These are phyloP conservation scores for Megatriorchis doriae DNA, from an alignment of 2,113 vertebrate species.

Conservation along the genomic window DNA sequence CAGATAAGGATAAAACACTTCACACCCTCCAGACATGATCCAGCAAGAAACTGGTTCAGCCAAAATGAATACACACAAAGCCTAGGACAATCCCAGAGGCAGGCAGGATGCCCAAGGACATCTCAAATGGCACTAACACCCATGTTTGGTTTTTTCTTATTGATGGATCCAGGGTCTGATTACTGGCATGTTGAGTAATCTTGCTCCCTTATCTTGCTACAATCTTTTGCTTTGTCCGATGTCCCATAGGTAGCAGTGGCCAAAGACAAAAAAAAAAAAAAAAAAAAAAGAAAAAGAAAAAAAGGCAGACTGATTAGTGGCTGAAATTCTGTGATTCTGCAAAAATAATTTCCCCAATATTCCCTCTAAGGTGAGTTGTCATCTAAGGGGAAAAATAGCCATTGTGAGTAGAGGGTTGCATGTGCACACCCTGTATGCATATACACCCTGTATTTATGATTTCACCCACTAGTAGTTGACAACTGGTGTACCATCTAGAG, in stretches of 20 bases:
- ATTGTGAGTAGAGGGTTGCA: neutral
- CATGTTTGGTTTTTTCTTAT: neutral
- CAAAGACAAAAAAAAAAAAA: neutral
- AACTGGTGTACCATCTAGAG: neutral
- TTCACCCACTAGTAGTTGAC: neutral
- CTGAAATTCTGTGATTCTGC: neutral
- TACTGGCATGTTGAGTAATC: neutral
- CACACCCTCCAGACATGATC: neutral
- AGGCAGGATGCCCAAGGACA: neutral
- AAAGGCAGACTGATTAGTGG: neutral
- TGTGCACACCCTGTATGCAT: neutral
- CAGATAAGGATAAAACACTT: neutral
- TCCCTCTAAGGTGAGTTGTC: neutral
- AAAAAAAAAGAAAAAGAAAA: neutral
- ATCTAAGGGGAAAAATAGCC: neutral
- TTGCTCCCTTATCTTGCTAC: neutral
- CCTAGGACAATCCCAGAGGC: neutral
- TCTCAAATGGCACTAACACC: neutral
- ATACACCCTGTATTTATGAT: neutral
- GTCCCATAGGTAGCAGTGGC: neutral
- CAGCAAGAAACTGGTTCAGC: neutral
- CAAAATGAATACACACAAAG: neutral
- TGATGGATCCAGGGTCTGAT: neutral
- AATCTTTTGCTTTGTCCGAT: neutral
- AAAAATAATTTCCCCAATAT: neutral